phyloP scores from a whole-genome alignment of 2,113 vertebrate genomes.

The Eudyptes chrysolophus region DNA sequence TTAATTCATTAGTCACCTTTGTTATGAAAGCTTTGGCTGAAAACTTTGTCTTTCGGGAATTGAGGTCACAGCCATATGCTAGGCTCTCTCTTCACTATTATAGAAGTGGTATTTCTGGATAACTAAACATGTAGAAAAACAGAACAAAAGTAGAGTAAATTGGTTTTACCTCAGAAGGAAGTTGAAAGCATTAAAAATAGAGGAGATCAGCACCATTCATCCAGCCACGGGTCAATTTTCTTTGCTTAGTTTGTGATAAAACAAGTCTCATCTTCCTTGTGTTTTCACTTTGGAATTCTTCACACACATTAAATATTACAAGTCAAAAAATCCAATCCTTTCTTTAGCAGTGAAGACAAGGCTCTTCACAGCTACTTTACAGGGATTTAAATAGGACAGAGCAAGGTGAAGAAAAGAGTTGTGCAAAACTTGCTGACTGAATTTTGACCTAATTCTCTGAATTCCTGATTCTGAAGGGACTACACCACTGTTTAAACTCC shows the following conservation, averaged over 20 bases:
- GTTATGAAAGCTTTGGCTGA: neutral
- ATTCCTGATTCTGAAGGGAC: neutral
- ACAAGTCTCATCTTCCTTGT: neutral
- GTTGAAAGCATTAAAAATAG: neutral
- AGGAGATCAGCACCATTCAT: neutral
- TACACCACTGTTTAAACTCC: neutral
- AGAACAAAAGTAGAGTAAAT: neutral
- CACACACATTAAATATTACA: neutral
- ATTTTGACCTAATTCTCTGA: neutral
- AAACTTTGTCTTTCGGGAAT: neutral
- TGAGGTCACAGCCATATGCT: neutral
- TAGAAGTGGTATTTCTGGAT: neutral
- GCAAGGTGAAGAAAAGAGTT: neutral
- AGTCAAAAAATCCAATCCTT: neutral
- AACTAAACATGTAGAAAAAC: neutral
- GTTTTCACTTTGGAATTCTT: neutral
- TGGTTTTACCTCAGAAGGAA: neutral
- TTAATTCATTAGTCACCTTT: neutral
- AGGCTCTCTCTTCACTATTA: neutral
- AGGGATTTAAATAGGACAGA: neutral
- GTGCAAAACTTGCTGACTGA: neutral
- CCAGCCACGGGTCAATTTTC: neutral
- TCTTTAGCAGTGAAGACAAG: neutral
- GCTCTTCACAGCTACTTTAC: neutral
- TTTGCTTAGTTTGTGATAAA: neutral